phyloP scores from a whole-genome alignment of 2,113 vertebrate species.

The Heliornis fulica region DNA sequence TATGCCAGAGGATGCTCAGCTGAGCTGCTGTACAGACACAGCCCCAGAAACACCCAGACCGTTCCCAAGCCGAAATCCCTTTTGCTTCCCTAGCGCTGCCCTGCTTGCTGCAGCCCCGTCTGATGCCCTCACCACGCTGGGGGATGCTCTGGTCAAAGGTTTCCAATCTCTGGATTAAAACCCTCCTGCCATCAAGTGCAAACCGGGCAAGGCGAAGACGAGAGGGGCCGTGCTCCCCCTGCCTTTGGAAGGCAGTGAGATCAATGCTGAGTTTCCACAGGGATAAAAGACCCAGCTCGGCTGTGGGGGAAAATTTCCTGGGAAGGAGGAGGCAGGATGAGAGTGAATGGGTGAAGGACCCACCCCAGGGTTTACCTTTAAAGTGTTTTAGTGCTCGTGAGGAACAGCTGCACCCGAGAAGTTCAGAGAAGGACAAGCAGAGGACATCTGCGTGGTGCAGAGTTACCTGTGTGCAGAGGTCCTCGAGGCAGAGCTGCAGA shows the following conservation, averaged over 20 bases:
- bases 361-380: background rate
- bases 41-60: background rate
- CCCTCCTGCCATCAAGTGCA: background rate
- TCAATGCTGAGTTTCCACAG: background rate
- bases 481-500: background rate
- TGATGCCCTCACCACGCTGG: rapidly evolving
- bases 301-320: background rate
- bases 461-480: background rate
- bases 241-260: background rate
- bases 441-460: background rate
- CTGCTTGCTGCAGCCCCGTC: background rate
- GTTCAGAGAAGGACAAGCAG: background rate
- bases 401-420: background rate
- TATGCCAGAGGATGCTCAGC: rapidly evolving
- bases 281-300: background rate
- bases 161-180: background rate
- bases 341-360: background rate
- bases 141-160: background rate
- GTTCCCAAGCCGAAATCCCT: background rate
- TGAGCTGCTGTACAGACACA: background rate
- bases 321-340: background rate
- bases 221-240: background rate
- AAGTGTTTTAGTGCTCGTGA: conserved; percentile 30
- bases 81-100: background rate
- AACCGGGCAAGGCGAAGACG: background rate